A percentile compares a stretch with the other conserved stretches of the same genome.
phyloP scores from a whole-genome alignment of 2,797 vertebrate species.

The Potorous gilbertii region DNA sequence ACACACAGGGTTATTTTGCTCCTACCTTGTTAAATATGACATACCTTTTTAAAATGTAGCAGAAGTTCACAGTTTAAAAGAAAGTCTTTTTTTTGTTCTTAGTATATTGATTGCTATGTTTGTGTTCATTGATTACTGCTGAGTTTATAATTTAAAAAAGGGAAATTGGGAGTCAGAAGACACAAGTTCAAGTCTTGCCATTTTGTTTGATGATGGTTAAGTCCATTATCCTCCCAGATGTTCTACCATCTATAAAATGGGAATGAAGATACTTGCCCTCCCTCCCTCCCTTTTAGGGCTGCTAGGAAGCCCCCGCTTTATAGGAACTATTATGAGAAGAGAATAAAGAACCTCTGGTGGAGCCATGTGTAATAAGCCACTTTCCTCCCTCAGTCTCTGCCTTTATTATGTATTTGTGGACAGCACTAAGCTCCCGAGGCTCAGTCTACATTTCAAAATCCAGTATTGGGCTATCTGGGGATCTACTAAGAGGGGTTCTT shows the following conservation, averaged over 20 bases:
- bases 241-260: neutral
- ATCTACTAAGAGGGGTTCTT: neutral
- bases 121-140: neutral
- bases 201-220: neutral
- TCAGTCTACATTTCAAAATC: neutral
- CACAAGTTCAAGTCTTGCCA: neutral
- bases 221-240: neutral
- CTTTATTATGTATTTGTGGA: neutral
- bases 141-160: neutral
- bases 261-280: neutral
- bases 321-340: neutral
- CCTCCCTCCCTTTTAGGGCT: neutral
- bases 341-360: neutral
- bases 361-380: neutral
- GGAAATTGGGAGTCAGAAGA: neutral
- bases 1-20: neutral
- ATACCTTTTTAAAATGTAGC: neutral
- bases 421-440: neutral
- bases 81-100: neutral
- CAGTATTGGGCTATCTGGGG: neutral
- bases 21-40: neutral
- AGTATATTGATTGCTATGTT: neutral
- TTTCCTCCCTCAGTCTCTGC: neutral
- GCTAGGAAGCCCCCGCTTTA: neutral
- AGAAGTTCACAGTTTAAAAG: neutral